Percentiles rank a stretch among this genome's conserved stretches.
These are phyloP conservation scores for Ondatra zibethicus DNA, from an alignment of 2,113 vertebrate species.

Conservation along the genomic window DNA sequence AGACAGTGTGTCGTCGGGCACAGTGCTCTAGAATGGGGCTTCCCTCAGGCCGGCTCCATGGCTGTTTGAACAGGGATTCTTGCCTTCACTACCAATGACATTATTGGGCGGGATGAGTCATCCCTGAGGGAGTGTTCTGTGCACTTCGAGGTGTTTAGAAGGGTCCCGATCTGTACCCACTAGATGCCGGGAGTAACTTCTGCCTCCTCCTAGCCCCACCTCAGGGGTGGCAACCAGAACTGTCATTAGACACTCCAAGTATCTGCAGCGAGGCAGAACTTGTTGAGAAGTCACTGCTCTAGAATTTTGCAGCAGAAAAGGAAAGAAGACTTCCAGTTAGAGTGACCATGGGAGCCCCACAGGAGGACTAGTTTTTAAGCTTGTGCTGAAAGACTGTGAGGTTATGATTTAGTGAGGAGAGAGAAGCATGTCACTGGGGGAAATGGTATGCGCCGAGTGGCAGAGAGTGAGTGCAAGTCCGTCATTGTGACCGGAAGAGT, in stretches of 20 bases:
- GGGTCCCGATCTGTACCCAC: neutral
- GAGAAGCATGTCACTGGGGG: neutral
- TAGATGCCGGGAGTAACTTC: neutral
- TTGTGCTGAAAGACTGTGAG: neutral
- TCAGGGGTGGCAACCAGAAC: neutral
- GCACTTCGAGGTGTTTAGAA: neutral
- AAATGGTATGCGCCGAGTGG: neutral
- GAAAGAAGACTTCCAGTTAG: neutral
- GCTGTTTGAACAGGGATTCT: neutral
- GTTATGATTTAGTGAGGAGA: neutral
- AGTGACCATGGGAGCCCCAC: neutral
- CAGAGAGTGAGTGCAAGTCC: neutral
- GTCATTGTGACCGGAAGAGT: neutral
- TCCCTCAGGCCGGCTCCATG: neutral
- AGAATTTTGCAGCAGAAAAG: neutral
- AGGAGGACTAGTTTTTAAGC: constrained; percentile 28
- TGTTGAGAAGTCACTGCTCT: neutral
- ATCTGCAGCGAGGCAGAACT: neutral
- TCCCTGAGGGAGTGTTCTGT: neutral
- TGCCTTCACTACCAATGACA: neutral
- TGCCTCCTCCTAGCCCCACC: neutral
- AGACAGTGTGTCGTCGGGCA: neutral
- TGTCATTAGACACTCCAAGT: neutral
- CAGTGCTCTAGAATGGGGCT: neutral
- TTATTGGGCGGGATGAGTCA: neutral